A percentile compares a stretch with the other conserved stretches of the same genome.
Conservation (phyloP, 2,113 vertebrate genomes). For the Passerina amoena region DNA sequence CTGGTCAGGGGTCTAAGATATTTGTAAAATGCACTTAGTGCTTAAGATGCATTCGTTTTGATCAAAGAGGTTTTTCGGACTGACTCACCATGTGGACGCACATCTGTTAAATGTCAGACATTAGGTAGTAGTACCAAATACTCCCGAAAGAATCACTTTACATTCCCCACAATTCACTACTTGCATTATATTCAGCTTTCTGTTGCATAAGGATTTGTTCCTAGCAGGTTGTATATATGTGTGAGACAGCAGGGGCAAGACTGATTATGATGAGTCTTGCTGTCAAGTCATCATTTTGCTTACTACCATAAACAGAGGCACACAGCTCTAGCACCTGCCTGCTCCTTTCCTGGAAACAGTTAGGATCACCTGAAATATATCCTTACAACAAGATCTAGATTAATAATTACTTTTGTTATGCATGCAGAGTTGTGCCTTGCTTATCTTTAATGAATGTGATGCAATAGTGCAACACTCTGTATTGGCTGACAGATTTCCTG, state of each 20-base stretch:
- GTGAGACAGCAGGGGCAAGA: conserved; percentile 16
- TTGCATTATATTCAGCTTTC: not conserved
- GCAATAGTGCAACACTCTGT: not conserved
- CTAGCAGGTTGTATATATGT: not conserved
- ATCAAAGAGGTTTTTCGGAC: not conserved
- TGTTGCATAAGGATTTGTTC: not conserved
- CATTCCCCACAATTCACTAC: conserved; percentile 7
- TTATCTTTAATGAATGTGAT: not conserved
- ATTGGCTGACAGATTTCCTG: not conserved
- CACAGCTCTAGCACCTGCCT: not conserved
- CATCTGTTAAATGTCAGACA: conserved; percentile 38
- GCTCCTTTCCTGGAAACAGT: not conserved
- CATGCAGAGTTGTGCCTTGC: not conserved
- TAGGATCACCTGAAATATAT: not conserved
- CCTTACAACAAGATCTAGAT: not conserved
- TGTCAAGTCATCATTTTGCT: not conserved
- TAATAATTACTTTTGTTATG: not conserved
- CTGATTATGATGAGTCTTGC: not conserved
- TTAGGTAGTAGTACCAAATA: not conserved
- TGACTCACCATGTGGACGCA: not conserved
- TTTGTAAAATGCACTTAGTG: not conserved
- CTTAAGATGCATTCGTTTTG: not conserved
- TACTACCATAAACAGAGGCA: not conserved
- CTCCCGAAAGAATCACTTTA: conserved; percentile 11
- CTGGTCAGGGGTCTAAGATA: not conserved